These are phyloP conservation scores for Pangasius mekongensis DNA, from an alignment of 2,797 vertebrate species.

Conservation along the genomic window DNA sequence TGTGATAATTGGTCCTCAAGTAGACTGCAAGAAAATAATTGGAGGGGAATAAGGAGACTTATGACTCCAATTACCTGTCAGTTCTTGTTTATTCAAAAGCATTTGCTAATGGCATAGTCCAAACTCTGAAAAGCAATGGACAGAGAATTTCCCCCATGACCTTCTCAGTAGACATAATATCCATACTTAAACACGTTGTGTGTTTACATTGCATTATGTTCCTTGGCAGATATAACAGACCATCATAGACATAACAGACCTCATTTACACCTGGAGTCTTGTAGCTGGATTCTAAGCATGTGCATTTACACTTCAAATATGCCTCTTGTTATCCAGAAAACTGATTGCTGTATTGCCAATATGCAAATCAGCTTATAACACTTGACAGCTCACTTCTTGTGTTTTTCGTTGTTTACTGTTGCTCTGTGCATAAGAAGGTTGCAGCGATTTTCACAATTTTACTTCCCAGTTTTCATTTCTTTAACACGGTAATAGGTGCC, in stretches of 20 bases:
- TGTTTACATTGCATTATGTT: slow-evolving; percentile 27
- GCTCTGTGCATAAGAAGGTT: not conserved
- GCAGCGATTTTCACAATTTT: not conserved
- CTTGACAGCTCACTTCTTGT: not conserved
- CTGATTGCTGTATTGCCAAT: not conserved
- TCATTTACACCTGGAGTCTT: not conserved
- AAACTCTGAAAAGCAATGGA: slow-evolving; percentile 13
- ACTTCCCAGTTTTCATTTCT: not conserved
- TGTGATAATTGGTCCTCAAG: slow-evolving; percentile 56
- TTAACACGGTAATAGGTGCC: not conserved
- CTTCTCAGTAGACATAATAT: slow-evolving; percentile 10
- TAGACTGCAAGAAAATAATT: slow-evolving; percentile 56
- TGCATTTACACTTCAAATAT: not conserved
- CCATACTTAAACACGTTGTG: not conserved
- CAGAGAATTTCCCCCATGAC: not conserved
- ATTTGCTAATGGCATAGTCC: slow-evolving; percentile 40
- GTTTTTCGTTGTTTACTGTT: not conserved
- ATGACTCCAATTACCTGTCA: slow-evolving; percentile 57
- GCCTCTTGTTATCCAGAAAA: not conserved
- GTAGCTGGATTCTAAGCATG: not conserved
- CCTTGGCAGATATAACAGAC: not conserved
- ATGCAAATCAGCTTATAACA: slow-evolving; percentile 1
- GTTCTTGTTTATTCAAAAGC: slow-evolving; percentile 54
- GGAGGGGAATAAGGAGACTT: slow-evolving; percentile 54
- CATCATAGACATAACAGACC: slow-evolving; percentile 14